A percentile compares a stretch with the other conserved stretches of the same genome.
phyloP scores from a whole-genome alignment of 2,888 invertebrate species.

The Pollenia angustigena region DNA sequence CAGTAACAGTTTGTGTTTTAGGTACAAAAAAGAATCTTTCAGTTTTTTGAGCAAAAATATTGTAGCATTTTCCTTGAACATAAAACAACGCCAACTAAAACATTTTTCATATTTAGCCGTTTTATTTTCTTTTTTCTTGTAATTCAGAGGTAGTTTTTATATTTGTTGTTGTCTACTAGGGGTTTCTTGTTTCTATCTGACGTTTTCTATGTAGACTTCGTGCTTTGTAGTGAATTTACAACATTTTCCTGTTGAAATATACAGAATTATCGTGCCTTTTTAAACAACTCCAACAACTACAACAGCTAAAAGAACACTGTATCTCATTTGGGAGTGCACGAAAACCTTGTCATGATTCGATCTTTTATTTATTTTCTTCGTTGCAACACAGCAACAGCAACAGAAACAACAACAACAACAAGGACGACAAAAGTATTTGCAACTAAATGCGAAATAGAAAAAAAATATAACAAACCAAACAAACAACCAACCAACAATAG shows the following conservation, averaged over 20 bases:
- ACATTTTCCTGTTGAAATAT: conserved; percentile 79
- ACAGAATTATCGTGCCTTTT: conserved; percentile 80
- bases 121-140: conserved; percentile 33
- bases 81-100: not conserved
- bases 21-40: not conserved
- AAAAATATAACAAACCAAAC: conserved; percentile 34
- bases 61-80: conserved; percentile 26
- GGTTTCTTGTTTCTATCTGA: conserved; percentile 41
- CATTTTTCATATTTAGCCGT: conserved; percentile 49
- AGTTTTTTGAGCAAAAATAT: conserved; percentile 20
- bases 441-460: conserved; percentile 44
- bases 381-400: conserved; percentile 47
- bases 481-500: conserved; percentile 26
- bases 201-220: conserved; percentile 75
- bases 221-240: conserved; percentile 79
- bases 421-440: conserved; percentile 19
- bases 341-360: conserved; percentile 83
- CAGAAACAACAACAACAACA: conserved; percentile 37
- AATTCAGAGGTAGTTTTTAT: not conserved
- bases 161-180: conserved; percentile 21
- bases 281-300: conserved; percentile 70
- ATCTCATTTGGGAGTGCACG: conserved; percentile 78
- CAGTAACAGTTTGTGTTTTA: not conserved
- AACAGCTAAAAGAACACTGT: conserved; percentile 48
- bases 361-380: conserved; percentile 77